phyloP scores from a whole-genome alignment of 2,797 vertebrate genomes.

The Catamblyrhynchus diadema region DNA sequence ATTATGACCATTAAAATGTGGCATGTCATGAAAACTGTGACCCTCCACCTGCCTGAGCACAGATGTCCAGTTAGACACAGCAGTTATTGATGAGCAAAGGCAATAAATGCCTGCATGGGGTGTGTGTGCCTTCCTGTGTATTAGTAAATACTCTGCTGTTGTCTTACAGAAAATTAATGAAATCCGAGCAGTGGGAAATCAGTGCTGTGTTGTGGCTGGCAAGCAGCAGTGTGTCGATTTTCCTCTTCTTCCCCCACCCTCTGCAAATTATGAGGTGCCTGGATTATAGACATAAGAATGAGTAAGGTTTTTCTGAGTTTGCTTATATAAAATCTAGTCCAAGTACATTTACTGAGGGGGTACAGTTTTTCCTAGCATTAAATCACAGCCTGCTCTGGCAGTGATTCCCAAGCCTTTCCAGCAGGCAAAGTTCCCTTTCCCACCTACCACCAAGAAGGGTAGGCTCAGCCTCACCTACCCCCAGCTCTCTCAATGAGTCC shows the following conservation, averaged over 20 bases:
- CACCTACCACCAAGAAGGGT: neutral
- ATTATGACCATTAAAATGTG: neutral
- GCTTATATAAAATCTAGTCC: neutral
- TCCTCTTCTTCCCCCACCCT: neutral
- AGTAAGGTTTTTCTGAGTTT: constrained; percentile 30
- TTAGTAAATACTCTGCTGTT: neutral
- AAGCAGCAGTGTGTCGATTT: neutral
- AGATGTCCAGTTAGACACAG: neutral
- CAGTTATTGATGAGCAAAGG: neutral
- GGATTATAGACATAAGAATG: constrained; percentile 37
- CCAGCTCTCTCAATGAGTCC: neutral
- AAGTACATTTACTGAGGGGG: neutral
- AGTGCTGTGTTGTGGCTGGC: neutral
- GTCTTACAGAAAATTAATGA: constrained; percentile 9
- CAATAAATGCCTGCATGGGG: neutral
- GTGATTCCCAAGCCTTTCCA: neutral
- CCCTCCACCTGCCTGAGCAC: neutral
- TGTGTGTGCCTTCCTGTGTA: neutral
- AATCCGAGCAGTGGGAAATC: neutral
- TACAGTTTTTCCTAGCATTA: constrained; percentile 15
- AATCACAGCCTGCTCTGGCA: neutral
- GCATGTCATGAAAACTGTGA: neutral
- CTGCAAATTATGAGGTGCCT: constrained; percentile 25
- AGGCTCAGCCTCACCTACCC: neutral
- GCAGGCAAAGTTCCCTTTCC: neutral